Evolutionary conservation across 2,113 vertebrate genomes (phyloP).

Genomic region (Halichoerus grypus): DNA sequence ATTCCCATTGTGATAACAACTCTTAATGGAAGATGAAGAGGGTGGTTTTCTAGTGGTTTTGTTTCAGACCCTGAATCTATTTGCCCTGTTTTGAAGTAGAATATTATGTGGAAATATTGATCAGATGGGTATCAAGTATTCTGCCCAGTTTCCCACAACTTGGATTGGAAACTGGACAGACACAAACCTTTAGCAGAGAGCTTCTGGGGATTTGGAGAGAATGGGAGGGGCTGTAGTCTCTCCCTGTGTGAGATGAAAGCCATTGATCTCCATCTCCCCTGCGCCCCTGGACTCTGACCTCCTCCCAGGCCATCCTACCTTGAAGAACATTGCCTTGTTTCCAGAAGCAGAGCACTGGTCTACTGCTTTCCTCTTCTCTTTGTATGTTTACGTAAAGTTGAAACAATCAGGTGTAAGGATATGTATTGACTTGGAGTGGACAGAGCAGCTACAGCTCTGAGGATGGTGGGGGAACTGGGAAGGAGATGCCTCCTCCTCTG

Average conservation of each 20-base stretch:
- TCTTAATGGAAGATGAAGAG: neutral
- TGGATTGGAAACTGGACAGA: neutral
- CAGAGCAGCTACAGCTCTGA: neutral
- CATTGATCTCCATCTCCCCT: neutral
- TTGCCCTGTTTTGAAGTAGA: neutral
- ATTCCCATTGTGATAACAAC: neutral
- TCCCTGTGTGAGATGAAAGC: neutral
- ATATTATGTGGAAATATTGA: neutral
- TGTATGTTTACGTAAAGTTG: neutral
- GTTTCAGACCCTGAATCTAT: neutral
- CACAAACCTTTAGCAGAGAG: neutral
- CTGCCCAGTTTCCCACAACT: neutral
- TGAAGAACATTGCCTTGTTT: fast-evolving
- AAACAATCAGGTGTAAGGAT: neutral
- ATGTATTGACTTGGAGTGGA: neutral
- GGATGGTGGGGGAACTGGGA: neutral
- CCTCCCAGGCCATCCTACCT: neutral
- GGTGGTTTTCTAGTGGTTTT: neutral
- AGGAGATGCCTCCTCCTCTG: neutral
- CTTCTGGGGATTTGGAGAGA: neutral
- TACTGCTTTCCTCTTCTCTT: neutral
- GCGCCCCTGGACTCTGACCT: no score
- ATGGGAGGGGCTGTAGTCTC: neutral
- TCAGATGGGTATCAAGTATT: neutral
- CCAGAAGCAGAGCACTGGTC: neutral